Base-by-base conservation (phyloP, 1,140 invertebrate species). In the Rhagoletis pomonella region DNA sequence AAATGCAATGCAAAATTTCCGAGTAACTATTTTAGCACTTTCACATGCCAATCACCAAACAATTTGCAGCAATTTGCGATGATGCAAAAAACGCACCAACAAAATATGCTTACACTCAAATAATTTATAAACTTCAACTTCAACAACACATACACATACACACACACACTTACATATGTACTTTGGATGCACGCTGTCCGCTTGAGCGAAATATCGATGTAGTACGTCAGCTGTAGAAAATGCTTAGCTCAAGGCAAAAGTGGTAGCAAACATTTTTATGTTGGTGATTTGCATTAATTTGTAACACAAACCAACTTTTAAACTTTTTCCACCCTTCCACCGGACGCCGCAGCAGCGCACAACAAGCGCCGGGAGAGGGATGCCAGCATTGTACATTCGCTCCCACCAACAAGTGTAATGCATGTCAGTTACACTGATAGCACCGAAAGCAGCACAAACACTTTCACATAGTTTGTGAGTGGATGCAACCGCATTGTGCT, bases 291-390 rank as follows among this genome's bases (percentile, higher is more conserved):
- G n/a, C 69, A 55, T 77, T n/a, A 77, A 77, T 77, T 77, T 55
- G 69, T 55, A 77, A 77, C 69, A 55, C 69, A 77, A 77, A 77
- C 69, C n/a, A 77, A 39, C 73, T 55, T 77, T 19, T n/a, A 77
- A 77, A 55, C 44, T 55, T 77, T 77, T 47, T 77, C 17, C 29
- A 29, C 29, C 29, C 29, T 29, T 29, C 29, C 29, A 29, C 29
- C 29, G 29, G 1, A 29, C 29, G 6, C 9, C n/a, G 14, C 44
- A 77, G 50, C 50, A 55, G 10, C 50, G 14, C 6, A 19, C 73
- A 12, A 77, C 69, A 77, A 77, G 39, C 17, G 39, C 39, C 44
- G 42, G 5, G 29, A 29, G 29, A 67, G 19, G 2, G 5, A 19
- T 4, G 60, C 60, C 4, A 59, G 12, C 12, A 59, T 59, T 59